Conservation (phyloP, 2,888 invertebrate species). For the Mesodorylaimus sp. region DNA sequence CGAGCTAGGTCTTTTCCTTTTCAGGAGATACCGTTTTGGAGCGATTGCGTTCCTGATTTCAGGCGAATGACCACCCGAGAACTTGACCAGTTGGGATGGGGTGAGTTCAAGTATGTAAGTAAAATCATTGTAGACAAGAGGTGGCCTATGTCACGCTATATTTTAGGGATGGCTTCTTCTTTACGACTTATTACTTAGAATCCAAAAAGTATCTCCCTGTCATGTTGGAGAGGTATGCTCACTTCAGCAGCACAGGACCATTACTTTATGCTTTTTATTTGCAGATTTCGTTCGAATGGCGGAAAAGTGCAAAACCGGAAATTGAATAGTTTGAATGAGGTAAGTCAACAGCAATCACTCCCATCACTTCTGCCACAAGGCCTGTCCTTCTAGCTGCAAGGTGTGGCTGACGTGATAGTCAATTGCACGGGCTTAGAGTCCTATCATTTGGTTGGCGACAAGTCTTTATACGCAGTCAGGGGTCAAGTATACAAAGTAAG, state of each 20-base stretch:
- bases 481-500: constrained; percentile 52
- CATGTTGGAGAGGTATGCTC: not conserved
- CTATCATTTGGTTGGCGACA: constrained; percentile 44
- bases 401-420: constrained; percentile 48
- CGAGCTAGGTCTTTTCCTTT: not conserved
- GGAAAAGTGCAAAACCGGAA: not conserved
- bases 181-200: constrained; percentile 5
- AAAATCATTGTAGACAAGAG: too few species aligned
- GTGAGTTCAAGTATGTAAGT: not conserved
- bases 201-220: not conserved
- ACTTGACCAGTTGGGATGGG: not conserved
- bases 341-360: too few species aligned
- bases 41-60: not conserved
- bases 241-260: not conserved
- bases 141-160: too few species aligned
- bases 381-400: not conserved
- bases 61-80: not conserved
- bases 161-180: constrained; percentile 6
- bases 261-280: not conserved
- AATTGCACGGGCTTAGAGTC: constrained; percentile 61
- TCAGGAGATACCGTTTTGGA: not conserved
- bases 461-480: constrained; percentile 45
- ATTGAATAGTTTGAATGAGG: not conserved
- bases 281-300: not conserved
- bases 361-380: too few species aligned